Base-by-base conservation (phyloP, 1,140 invertebrate genomes). In the Ericerus pela region DNA sequence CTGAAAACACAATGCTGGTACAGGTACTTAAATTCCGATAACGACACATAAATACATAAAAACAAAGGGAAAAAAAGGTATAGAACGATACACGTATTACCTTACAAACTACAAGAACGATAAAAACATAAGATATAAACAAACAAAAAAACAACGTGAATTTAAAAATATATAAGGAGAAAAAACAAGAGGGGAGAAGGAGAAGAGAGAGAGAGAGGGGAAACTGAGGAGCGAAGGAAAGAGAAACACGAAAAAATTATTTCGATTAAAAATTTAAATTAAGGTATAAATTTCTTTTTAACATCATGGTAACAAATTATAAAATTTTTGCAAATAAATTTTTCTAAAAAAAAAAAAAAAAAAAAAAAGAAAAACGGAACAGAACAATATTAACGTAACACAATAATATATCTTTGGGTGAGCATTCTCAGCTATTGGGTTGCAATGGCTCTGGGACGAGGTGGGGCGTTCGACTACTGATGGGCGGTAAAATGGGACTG, bases 401-500 rank as follows among this genome's bases (percentile, higher is more conserved):
- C n/a, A n/a, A n/a, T n/a, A n/a, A n/a, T n/a, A n/a, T n/a, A n/a
- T n/a, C n/a, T n/a, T n/a, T n/a, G n/a, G n/a, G 41, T 47, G 41
- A 52, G 57, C 47, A 37, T 41, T 59, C 65, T 67, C 66, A 68
- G 66, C 64, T 66, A 67, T 62, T 71, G 64, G 62, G 69, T 61
- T 73, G 66, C 64, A 76, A 74, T 59, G 79, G 80, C 65, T 83
- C 81, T 20, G 81, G 80, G 37, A 83, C 79, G 52, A 83, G 75
- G 68, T 84, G 81, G 51, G 78, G 78, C 60, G 81, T 81, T 57
- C 81, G 72, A 62, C 77, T 78, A 60, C 78, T 78, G 59, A 81
- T 76, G 54, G 81, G 76, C 58, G 81, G 81, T 61, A 84, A 70
- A 54, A 82, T 77, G 60, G 82, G 81, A 67, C 79, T 82, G 53